Evolutionary conservation across 2,113 vertebrate genomes (phyloP), one percentile per base, ranked within the genome.

Genomic region (Callipepla squamata): DNA sequence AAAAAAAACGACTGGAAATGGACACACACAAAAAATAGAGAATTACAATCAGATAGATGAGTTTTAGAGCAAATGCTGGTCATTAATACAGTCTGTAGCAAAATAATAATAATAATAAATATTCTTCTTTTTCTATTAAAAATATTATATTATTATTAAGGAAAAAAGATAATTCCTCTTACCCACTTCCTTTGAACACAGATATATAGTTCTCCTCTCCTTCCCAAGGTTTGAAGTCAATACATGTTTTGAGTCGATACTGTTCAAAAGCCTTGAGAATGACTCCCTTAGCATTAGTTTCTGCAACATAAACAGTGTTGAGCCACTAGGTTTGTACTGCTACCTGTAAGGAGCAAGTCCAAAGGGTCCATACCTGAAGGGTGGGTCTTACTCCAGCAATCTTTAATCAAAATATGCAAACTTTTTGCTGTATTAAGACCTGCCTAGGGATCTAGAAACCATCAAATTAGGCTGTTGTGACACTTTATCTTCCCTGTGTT

Each of bases 251-350:
- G 36, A 99, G 97, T 51, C 98, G 97, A 93, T 99, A 99, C 76
- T 98, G 98, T 90, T 99, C 99, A 94, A 99, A 99, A 48, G 99
- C 98, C 92, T 99, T 98, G 57, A 99, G 97, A 74, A 99, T 99
- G 68, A 99, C 96, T 79, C 98, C 99, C 97, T 99, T 99, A 23
- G 99, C 98, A 95, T 99, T 99, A 87, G 99, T 98, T 79, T 99
- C 99, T 99, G 88, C 87, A 91, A 81, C 80, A 61, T 63, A 42
- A 87, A 89, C 38, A 90, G 87, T 80, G 47, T 7, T n/a, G 32
- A 89, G 63, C 13, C 9, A 16, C 57, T 4, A 36, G 19, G 44
- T 74, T 87, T 82, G 42, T 45, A 25, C 32, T 50, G 1, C 10
- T 19, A 53, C 5, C 20, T 1, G 0, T 23, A 53, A 9, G 20